Evolutionary conservation across 2,113 vertebrate genomes (phyloP).

Genomic region (Alethe castanea): DNA sequence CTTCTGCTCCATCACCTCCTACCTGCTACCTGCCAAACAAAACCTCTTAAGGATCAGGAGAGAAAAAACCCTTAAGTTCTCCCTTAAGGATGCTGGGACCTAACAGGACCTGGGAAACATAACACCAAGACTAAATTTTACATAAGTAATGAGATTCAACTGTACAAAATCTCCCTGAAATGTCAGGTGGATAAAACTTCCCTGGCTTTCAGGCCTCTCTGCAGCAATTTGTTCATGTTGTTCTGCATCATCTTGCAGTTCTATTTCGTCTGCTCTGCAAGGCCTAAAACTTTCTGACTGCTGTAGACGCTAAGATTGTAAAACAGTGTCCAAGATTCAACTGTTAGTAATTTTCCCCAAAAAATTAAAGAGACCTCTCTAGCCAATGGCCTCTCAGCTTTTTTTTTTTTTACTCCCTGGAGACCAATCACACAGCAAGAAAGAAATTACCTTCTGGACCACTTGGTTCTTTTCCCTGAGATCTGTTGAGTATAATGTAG

Average conservation of each 20-base stretch:
- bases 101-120: background rate
- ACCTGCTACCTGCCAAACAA: background rate
- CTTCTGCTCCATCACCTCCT: background rate
- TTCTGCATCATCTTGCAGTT: background rate
- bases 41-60: rapidly evolving
- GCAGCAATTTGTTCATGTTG: background rate
- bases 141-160: background rate
- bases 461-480: background rate
- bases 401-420: background rate
- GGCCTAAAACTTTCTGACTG: background rate
- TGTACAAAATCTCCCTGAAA: background rate
- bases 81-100: background rate
- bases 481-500: background rate
- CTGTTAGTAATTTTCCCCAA: rapidly evolving
- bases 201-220: background rate
- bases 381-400: background rate
- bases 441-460: background rate
- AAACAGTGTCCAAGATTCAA: background rate
- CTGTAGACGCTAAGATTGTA: background rate
- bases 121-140: background rate
- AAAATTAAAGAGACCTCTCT: background rate
- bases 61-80: background rate
- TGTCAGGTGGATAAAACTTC: background rate
- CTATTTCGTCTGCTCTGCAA: background rate
- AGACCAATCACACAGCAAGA: background rate